Percentiles rank a stretch among this genome's conserved stretches.
Conservation (phyloP, 2,888 invertebrate genomes). For the Acanthoscelides obtectus region DNA sequence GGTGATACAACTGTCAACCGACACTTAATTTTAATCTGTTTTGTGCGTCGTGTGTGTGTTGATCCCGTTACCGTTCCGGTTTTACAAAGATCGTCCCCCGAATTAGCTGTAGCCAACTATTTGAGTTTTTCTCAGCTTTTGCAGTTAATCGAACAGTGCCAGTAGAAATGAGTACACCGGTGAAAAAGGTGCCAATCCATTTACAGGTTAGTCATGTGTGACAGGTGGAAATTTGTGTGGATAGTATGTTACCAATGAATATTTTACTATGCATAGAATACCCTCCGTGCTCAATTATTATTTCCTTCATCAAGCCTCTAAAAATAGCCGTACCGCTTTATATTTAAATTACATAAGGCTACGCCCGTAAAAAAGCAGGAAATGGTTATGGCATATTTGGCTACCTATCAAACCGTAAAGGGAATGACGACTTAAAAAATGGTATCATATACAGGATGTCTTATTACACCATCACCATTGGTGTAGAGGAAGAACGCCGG, state of each 20-base stretch:
- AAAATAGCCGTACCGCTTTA: neutral
- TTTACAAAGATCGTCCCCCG: too few species aligned
- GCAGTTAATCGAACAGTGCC: neutral
- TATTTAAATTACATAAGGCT: neutral
- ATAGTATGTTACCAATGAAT: neutral
- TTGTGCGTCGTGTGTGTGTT: neutral
- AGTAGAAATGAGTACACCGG: conserved; percentile 67
- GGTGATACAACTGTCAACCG: neutral
- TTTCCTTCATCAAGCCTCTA: neutral
- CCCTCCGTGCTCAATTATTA: neutral
- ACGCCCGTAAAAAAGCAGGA: neutral
- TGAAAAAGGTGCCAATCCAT: conserved; percentile 94
- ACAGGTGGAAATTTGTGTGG: neutral
- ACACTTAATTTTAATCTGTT: neutral
- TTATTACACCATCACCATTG: too few species aligned
- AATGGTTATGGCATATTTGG: neutral
- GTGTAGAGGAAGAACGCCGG: too few species aligned
- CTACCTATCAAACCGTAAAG: neutral
- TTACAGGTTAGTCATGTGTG: conserved; percentile 60
- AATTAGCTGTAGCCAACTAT: neutral
- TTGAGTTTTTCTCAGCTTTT: neutral
- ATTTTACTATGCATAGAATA: neutral
- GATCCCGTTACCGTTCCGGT: too few species aligned
- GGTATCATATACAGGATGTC: too few species aligned
- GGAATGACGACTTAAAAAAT: neutral